Evolutionary conservation across 1,140 invertebrate genomes (phyloP).

Genomic region (Thereuonema tuberculata): DNA sequence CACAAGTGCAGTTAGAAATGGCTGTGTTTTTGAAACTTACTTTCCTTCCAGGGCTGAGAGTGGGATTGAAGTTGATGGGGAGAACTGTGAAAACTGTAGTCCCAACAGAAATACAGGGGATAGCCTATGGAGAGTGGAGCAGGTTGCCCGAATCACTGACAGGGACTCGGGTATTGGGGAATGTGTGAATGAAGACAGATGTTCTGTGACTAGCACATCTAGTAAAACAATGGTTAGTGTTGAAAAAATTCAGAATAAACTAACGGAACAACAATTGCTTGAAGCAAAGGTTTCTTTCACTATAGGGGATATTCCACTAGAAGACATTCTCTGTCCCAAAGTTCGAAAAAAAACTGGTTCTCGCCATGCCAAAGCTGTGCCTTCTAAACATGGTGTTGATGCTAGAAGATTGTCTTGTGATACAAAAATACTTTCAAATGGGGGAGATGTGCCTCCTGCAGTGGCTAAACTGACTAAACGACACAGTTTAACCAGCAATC

Average conservation of each 20-base stretch:
- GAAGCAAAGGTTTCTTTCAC: constrained; percentile 3
- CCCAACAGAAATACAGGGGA: too few species aligned
- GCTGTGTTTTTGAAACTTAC: background rate
- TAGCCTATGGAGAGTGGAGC: too few species aligned
- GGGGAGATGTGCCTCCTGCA: background rate
- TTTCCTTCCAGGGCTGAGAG: background rate
- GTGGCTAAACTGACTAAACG: background rate
- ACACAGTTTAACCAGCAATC: background rate
- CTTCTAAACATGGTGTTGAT: background rate
- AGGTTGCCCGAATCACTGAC: background rate
- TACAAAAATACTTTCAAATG: too few species aligned
- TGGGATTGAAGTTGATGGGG: background rate
- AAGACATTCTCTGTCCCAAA: background rate
- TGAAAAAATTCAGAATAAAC: too few species aligned
- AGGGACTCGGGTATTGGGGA: background rate
- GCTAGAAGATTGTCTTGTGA: background rate
- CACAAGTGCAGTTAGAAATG: background rate
- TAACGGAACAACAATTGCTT: background rate
- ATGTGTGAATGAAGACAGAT: background rate
- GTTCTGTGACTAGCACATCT: background rate
- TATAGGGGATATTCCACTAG: constrained; percentile 8
- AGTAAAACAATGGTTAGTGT: background rate
- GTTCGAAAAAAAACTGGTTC: too few species aligned
- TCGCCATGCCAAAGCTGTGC: background rate
- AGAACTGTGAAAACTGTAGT: background rate